Conservation (phyloP, 2,113 vertebrate species). For the Poeciliopsis prolifica region DNA sequence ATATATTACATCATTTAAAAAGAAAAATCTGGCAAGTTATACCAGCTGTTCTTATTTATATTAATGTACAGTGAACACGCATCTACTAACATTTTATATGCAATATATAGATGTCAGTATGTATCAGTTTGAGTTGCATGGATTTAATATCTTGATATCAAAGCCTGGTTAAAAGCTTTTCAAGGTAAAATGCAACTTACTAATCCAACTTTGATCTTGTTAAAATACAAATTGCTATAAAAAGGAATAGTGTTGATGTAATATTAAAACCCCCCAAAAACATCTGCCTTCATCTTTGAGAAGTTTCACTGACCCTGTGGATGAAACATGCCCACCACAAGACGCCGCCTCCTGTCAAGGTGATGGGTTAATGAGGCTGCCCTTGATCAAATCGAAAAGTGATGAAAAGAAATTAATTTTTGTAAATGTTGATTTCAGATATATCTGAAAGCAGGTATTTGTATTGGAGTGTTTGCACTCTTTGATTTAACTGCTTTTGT, state of each 20-base stretch:
- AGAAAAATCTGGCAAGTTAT: background rate
- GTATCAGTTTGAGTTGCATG: background rate
- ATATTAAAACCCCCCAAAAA: background rate
- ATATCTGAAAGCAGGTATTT: background rate
- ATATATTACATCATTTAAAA: background rate
- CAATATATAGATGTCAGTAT: background rate
- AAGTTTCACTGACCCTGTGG: background rate
- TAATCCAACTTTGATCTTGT: no score
- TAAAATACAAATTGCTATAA: no score
- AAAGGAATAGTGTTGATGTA: background rate
- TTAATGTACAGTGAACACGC: background rate
- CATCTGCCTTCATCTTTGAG: background rate
- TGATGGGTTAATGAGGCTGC: no score
- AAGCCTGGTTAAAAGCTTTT: background rate
- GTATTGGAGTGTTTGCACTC: background rate
- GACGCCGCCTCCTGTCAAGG: no score
- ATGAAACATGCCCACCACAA: background rate
- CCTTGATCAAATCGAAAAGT: background rate
- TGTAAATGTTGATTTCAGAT: background rate
- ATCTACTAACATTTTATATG: background rate
- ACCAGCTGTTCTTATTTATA: background rate
- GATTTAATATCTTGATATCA: background rate
- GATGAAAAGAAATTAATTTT: background rate
- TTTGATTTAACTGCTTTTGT: background rate
- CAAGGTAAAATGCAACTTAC: no score